phyloP scores from a whole-genome alignment of 2,113 vertebrate species.

The Talpa occidentalis region DNA sequence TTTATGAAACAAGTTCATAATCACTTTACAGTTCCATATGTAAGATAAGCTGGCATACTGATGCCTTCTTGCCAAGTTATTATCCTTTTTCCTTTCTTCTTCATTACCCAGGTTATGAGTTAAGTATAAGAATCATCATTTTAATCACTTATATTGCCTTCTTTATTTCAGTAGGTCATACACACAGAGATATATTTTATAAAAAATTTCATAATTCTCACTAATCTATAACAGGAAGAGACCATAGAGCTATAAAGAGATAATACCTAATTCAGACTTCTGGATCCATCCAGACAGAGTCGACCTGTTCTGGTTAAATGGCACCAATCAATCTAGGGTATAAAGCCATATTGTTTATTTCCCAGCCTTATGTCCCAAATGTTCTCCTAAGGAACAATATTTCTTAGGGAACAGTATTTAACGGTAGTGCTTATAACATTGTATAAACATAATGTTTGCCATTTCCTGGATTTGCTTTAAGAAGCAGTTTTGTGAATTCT shows the following conservation, averaged over 20 bases:
- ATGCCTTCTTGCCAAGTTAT: too few relatives aligned
- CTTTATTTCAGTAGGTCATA: not conserved
- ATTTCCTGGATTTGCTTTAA: not conserved
- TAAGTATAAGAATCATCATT: not conserved
- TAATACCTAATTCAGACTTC: not conserved
- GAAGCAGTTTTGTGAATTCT: not conserved
- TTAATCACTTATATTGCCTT: not conserved
- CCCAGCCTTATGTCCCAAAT: not conserved
- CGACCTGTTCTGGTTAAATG: not conserved
- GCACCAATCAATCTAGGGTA: not conserved
- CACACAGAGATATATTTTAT: too few relatives aligned
- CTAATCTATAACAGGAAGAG: not conserved
- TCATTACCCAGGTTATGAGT: not conserved
- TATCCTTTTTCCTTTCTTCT: not conserved
- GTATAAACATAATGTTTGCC: not conserved
- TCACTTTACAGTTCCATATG: not conserved
- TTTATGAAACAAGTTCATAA: not conserved
- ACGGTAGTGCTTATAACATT: not conserved
- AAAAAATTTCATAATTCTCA: not conserved
- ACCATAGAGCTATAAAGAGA: not conserved
- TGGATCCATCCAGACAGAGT: not conserved
- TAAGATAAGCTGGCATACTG: not conserved
- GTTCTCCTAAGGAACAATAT: not conserved
- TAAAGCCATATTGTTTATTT: not conserved
- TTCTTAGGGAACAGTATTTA: not conserved